Conservation (phyloP, 2,888 invertebrate genomes). For the Cyclophora albipunctata region DNA sequence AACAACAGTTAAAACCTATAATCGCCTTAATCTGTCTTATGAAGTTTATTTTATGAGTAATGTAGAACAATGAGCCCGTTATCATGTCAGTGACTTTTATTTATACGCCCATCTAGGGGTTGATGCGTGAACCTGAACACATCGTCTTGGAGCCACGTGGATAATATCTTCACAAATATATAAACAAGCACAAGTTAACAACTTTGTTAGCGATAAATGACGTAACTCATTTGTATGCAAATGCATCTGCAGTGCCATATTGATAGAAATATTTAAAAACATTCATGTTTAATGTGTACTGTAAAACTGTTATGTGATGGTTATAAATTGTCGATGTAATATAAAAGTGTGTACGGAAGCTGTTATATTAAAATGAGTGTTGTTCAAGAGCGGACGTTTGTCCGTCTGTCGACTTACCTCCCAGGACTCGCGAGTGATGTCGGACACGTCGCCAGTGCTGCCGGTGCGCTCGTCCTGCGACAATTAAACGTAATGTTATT, state of each 20-base stretch:
- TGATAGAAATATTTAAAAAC: slow-evolving; percentile 23
- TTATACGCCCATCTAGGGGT: slow-evolving; percentile 13
- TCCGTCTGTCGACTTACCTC: slow-evolving; percentile 82
- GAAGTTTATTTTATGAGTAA: slow-evolving; percentile 12
- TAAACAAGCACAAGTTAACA: slow-evolving; percentile 29
- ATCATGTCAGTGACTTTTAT: slow-evolving; percentile 11
- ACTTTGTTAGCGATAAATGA: slow-evolving; percentile 28
- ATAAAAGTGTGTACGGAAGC: slow-evolving; percentile 43
- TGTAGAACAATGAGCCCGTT: slow-evolving; percentile 11
- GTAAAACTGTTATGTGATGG: slow-evolving; percentile 60
- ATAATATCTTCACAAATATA: slow-evolving; percentile 9
- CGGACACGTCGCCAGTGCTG: slow-evolving; percentile 80
- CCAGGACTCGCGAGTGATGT: slow-evolving; percentile 92
- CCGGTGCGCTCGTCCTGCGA: slow-evolving; percentile 74
- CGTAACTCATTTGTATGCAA: slow-evolving; percentile 23
- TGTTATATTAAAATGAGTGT: slow-evolving; percentile 41
- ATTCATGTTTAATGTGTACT: slow-evolving; percentile 64
- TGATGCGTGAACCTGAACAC: slow-evolving; percentile 1
- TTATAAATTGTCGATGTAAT: slow-evolving; percentile 30
- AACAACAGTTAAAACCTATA: not conserved
- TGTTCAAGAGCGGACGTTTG: not conserved
- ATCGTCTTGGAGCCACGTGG: slow-evolving; percentile 1
- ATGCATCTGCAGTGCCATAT: slow-evolving; percentile 17
- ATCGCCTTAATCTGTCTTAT: slow-evolving; percentile 9
- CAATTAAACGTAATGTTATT: slow-evolving; percentile 19